Evolutionary conservation across 2,113 vertebrate genomes (phyloP), one percentile per base, ranked within the genome.

Genomic region (Rhinopomastus cyanomelas): DNA sequence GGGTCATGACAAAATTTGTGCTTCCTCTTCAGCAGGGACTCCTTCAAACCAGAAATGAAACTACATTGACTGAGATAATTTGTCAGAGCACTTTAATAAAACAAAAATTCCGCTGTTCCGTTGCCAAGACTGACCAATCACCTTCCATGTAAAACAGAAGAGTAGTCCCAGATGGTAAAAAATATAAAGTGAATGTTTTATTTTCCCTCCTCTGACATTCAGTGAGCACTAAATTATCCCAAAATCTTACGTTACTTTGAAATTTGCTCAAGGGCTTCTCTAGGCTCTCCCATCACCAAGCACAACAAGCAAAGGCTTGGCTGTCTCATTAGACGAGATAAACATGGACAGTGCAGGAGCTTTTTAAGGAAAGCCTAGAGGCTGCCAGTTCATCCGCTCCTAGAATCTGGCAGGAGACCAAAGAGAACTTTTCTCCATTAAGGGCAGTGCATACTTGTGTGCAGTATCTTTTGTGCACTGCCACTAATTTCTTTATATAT

Each of bases 361-460:
- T 91, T 93, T 82, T 69, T 60, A 77, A 85, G 73, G 72, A 74
- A 90, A 74, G 77, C 34, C 30, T 59, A 34, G 52, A 59, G 76
- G 44, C 52, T 77, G 59, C 12, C 53, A 85, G 59, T 42, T 87
- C 72, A 52, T 82, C 62, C 51, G 37, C 44, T 46, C 42, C 22
- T 32, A 77, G 36, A 44, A 37, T 89, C 68, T 52, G 76, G 73
- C 77, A 91, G n/a, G 23, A 60, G 61, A 81, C 23, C 25, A 89
- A 91, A 69, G 74, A 62, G 11, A 86, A 67, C 57, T 67, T 86
- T 34, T 19, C 71, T 89, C 53, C 22, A 37, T 48, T 88, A 69
- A 83, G 37, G 65, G 77, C 65, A 59, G n/a, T 23, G 81, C 53
- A 71, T 20, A 51, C 44, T 67, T 78, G 34, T 11, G 21, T 57